Percentiles rank a stretch among this genome's conserved stretches.
Evolutionary conservation across 2,888 invertebrate genomes (phyloP).

Genomic region (Phyto melanocephala): DNA sequence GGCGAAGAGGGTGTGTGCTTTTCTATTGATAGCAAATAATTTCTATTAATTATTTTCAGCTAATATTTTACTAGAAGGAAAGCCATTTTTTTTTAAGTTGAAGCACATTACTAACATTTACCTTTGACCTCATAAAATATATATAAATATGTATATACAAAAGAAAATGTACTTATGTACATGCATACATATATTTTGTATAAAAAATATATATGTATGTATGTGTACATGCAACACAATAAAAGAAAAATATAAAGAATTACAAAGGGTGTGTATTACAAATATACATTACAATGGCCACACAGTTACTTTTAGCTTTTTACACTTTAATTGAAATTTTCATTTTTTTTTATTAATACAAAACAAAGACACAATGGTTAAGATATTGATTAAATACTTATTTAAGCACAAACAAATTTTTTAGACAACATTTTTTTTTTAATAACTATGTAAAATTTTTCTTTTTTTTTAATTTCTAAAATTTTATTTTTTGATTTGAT

Average conservation of each 20-base stretch:
- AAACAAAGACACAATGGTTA: background rate
- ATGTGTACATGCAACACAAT: conserved; percentile 13
- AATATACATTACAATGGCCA: conserved; percentile 12
- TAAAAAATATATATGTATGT: background rate
- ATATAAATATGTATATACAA: background rate
- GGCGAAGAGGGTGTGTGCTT: background rate
- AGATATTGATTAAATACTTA: background rate
- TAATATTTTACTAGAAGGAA: background rate
- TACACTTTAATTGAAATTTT: conserved; percentile 22
- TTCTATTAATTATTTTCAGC: background rate
- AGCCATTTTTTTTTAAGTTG: conserved; percentile 11
- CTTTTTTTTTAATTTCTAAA: background rate
- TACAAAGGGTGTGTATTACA: conserved; percentile 59
- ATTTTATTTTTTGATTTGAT: background rate
- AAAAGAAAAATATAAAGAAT: conserved; percentile 14
- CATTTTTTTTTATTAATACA: background rate
- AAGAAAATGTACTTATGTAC: conserved; percentile 1
- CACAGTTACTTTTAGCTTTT: conserved; percentile 1
- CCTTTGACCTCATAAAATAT: conserved; percentile 60
- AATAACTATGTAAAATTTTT: background rate
- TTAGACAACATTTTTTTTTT: background rate
- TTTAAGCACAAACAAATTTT: background rate
- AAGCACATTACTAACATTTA: conserved; percentile 54
- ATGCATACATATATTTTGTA: background rate
- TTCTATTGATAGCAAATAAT: conserved; percentile 1